phyloP scores from a whole-genome alignment of 2,888 invertebrate species.

The Schizaphis graminum region DNA sequence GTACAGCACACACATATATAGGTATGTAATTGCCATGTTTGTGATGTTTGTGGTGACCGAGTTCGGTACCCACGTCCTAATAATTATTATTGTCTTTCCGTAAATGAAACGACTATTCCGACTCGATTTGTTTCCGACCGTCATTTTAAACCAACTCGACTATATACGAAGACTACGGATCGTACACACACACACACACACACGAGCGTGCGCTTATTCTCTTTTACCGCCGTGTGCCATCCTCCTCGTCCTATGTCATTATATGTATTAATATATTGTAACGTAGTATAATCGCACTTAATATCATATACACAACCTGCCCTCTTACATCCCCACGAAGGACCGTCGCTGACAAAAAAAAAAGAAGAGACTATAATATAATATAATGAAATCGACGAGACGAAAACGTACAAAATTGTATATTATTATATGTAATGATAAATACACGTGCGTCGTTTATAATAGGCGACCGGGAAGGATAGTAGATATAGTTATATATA shows the following conservation, averaged over 20 bases:
- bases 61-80: slow-evolving; percentile 1
- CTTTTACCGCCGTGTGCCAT: slow-evolving; percentile 1
- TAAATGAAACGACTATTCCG: slow-evolving; percentile 56
- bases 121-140: slow-evolving; percentile 52
- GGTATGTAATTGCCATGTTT: slow-evolving; percentile 24
- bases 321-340: neutral
- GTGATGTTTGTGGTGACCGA: slow-evolving; percentile 50
- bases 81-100: slow-evolving; percentile 54
- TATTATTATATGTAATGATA: slow-evolving; percentile 12
- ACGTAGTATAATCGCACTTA: slow-evolving; percentile 36
- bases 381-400: slow-evolving; percentile 17
- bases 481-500: neutral
- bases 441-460: slow-evolving; percentile 17
- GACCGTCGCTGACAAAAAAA: neutral
- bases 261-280: neutral
- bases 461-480: neutral
- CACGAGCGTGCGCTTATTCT: neutral
- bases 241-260: slow-evolving; percentile 36
- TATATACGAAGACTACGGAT: neutral
- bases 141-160: slow-evolving; percentile 21
- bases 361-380: neutral
- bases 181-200: neutral
- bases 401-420: neutral
- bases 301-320: neutral
- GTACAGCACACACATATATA: neutral